Evolutionary conservation across 2,113 vertebrate genomes (phyloP).

Genomic region (Pterocles burchelli): DNA sequence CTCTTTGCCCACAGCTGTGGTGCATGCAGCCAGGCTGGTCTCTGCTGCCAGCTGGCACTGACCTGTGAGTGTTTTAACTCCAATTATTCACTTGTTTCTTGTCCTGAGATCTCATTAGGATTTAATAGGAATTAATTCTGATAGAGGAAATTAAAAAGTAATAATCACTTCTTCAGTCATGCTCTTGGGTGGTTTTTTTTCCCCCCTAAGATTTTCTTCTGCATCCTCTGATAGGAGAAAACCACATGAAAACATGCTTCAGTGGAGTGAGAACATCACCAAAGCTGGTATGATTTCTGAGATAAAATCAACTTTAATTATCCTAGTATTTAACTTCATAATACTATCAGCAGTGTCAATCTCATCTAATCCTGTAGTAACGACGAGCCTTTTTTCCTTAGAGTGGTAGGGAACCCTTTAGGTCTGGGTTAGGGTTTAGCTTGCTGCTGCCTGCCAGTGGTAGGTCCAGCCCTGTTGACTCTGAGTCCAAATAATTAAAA

Average conservation of each 20-base stretch:
- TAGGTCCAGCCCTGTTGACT: not conserved
- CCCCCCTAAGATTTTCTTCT: not conserved
- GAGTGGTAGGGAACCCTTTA: not conserved
- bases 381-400: not conserved
- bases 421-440: not conserved
- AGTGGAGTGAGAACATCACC: not conserved
- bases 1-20: not conserved
- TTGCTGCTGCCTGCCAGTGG: accelerated
- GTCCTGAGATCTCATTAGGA: not conserved
- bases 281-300: not conserved
- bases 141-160: not conserved
- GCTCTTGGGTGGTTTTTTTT: not conserved
- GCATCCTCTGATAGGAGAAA: not conserved
- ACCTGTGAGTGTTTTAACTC: not conserved
- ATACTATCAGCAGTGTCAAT: not conserved
- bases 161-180: not conserved
- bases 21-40: not conserved
- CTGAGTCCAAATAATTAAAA: not conserved
- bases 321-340: not conserved
- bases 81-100: not conserved
- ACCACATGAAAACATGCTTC: not conserved
- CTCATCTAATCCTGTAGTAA: not conserved
- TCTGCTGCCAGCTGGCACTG: not conserved
- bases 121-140: not conserved
- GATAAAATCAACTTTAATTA: not conserved